A percentile compares a stretch with the other conserved stretches of the same genome.
Conservation (phyloP, 2,888 invertebrate species). For the Mythimna albipuncta region DNA sequence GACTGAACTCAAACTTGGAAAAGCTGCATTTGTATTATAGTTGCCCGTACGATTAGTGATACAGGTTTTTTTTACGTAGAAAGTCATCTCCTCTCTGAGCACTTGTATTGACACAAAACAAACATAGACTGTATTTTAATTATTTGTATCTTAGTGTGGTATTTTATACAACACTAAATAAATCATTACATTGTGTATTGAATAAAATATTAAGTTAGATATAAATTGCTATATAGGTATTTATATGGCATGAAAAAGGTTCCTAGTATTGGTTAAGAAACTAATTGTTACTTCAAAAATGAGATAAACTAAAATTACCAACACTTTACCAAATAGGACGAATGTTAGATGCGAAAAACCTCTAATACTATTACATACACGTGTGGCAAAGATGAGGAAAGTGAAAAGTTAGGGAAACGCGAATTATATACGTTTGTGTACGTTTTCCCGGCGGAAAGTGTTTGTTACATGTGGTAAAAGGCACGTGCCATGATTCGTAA, state of each 20-base stretch:
- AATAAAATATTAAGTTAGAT: no score
- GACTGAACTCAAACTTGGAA: no score
- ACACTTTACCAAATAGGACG: neutral
- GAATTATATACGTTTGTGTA: neutral
- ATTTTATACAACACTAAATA: no score
- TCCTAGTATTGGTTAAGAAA: neutral
- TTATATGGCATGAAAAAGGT: neutral
- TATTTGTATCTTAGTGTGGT: no score
- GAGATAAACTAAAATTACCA: neutral
- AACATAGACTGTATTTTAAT: no score
- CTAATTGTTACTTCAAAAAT: neutral
- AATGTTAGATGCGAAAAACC: constrained; percentile 15
- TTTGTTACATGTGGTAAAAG: constrained; percentile 20
- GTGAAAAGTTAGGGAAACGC: constrained; percentile 22
- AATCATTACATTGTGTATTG: no score
- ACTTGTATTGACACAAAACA: no score
- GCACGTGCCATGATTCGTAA: constrained; percentile 17
- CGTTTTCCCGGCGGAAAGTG: constrained; percentile 30
- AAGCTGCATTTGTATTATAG: no score
- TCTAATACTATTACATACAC: constrained; percentile 16
- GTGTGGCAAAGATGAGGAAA: constrained; percentile 10
- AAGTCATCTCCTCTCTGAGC: no score
- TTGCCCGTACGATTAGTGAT: no score
- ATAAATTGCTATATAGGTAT: no score
- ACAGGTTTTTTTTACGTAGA: no score